A percentile compares a stretch with the other conserved stretches of the same genome.
Evolutionary conservation across 2,113 vertebrate genomes (phyloP).

Genomic region (Pteronura brasiliensis): DNA sequence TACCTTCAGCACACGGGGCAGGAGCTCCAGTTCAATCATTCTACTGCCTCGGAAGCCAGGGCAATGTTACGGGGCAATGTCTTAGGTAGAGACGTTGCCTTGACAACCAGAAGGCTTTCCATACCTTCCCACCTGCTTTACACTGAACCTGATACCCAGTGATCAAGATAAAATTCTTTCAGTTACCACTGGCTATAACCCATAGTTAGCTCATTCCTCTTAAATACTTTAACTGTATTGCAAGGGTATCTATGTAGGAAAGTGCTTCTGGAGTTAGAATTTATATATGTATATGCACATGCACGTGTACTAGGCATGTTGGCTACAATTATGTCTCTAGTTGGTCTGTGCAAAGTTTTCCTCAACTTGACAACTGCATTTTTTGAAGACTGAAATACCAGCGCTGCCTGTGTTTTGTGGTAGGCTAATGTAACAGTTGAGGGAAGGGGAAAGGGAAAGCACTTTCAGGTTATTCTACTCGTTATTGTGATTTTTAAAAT

Average conservation of each 20-base stretch:
- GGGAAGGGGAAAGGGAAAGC: neutral
- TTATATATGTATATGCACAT: neutral
- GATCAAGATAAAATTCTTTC: conserved; percentile 30
- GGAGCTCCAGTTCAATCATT: neutral
- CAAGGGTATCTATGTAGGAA: neutral
- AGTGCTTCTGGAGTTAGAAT: neutral
- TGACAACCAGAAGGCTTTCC: conserved; percentile 19
- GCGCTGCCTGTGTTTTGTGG: neutral
- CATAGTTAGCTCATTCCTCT: neutral
- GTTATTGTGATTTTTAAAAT: neutral
- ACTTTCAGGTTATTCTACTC: neutral
- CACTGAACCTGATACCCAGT: neutral
- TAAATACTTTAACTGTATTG: neutral
- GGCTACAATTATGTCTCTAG: neutral
- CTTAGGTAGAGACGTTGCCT: neutral
- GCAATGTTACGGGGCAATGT: neutral
- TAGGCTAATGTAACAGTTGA: neutral
- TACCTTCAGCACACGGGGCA: neutral
- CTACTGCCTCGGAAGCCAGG: neutral
- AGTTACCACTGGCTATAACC: neutral
- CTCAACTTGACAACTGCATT: neutral
- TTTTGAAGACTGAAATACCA: neutral
- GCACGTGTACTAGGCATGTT: no score
- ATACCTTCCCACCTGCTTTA: neutral
- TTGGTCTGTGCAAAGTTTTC: neutral